Conservation (phyloP, 92 coral and sea anemone genomes). For the Palythoa caribaeorum region DNA sequence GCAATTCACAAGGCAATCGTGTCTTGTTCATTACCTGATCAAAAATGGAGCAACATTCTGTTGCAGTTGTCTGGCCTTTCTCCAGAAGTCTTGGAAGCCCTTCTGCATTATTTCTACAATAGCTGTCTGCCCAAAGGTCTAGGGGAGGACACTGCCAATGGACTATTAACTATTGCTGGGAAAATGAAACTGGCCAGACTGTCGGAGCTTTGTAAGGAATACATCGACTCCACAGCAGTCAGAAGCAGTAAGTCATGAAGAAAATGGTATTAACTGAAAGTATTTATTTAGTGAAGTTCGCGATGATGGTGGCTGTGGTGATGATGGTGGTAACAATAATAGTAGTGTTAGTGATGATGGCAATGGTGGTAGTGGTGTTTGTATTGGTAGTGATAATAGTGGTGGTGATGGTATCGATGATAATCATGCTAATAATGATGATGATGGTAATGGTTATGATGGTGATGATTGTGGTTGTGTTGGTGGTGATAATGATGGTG, state of each 20-base stretch:
- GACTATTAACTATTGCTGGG: conserved; percentile 12
- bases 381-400: too few species aligned
- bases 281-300: neutral
- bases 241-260: conserved; percentile 33
- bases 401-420: too few species aligned
- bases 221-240: conserved; percentile 39
- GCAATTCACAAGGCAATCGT: conserved; percentile 39
- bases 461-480: too few species aligned
- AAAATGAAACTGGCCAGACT: conserved; percentile 16
- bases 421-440: too few species aligned
- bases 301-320: neutral
- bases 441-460: too few species aligned
- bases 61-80: conserved; percentile 26
- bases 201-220: conserved; percentile 35
- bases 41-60: conserved; percentile 26
- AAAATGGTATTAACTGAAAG: neutral
- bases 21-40: conserved; percentile 15
- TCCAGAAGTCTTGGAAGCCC: conserved; percentile 27
- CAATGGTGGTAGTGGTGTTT: neutral
- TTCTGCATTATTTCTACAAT: conserved; percentile 38
- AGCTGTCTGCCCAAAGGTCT: conserved; percentile 35
- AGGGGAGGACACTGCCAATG: conserved; percentile 25
- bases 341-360: neutral
- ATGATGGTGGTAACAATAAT: neutral
- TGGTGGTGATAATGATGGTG: too few species aligned